phyloP scores from a whole-genome alignment of 2,797 vertebrate species.

The Diglossa cyanea region DNA sequence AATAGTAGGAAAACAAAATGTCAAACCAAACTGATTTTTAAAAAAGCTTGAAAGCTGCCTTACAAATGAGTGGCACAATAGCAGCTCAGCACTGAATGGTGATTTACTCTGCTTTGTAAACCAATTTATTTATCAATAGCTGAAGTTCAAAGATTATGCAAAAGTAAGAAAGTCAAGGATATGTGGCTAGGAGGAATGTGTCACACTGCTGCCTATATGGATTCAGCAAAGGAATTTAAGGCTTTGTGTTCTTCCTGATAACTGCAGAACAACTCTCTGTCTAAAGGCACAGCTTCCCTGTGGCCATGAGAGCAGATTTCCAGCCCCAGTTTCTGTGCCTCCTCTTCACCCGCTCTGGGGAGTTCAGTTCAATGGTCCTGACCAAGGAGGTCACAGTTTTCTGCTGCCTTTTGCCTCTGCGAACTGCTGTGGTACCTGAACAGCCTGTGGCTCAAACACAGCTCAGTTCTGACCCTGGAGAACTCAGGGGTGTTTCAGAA shows the following conservation, averaged over 20 bases:
- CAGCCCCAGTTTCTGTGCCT: neutral
- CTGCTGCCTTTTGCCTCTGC: neutral
- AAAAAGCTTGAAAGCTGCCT: conserved; percentile 24
- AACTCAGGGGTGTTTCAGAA: neutral
- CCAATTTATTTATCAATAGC: conserved; percentile 39
- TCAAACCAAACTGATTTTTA: conserved; percentile 53
- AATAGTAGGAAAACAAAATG: conserved; percentile 46
- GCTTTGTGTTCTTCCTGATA: neutral
- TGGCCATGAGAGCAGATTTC: neutral
- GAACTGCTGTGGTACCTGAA: neutral
- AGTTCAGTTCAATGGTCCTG: neutral
- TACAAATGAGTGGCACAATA: conserved; percentile 42
- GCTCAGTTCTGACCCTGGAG: neutral
- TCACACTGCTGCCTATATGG: neutral
- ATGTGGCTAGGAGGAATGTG: neutral
- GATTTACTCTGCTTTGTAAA: conserved; percentile 34
- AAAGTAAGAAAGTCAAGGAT: neutral
- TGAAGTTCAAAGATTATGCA: conserved; percentile 33
- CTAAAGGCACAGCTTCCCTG: neutral
- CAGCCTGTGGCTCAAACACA: neutral
- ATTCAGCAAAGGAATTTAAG: neutral
- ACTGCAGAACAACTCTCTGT: neutral
- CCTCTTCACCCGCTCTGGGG: neutral
- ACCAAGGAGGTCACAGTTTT: neutral
- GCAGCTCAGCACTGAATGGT: conserved; percentile 19